Conservation (phyloP, 92 coral and sea anemone genomes). For the Zoanthus gigantus region DNA sequence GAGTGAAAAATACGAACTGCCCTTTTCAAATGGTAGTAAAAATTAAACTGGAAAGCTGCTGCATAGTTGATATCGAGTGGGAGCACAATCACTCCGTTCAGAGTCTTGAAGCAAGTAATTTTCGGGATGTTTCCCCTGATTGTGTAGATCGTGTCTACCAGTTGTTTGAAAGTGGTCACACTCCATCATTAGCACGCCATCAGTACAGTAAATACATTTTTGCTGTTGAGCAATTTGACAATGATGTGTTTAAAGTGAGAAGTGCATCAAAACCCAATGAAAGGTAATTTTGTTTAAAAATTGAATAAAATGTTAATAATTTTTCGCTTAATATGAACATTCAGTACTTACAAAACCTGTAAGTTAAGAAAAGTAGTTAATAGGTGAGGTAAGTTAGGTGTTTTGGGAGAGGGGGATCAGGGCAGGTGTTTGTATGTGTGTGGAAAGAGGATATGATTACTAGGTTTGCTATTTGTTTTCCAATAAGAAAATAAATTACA, state of each 20-base stretch:
- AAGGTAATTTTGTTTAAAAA: constrained; percentile 43
- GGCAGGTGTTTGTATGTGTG: constrained; percentile 19
- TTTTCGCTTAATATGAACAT: constrained; percentile 21
- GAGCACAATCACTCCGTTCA: constrained; percentile 74
- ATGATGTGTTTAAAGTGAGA: constrained; percentile 68
- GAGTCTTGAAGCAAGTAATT: constrained; percentile 68
- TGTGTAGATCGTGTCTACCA: constrained; percentile 60
- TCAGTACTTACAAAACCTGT: constrained; percentile 29
- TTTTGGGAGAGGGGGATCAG: background rate
- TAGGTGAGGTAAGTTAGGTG: constrained; percentile 24
- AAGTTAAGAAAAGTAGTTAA: constrained; percentile 21
- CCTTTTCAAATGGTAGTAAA: constrained; percentile 53
- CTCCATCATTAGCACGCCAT: constrained; percentile 76
- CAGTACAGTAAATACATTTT: constrained; percentile 54
- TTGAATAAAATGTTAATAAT: constrained; percentile 10
- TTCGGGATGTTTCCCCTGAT: constrained; percentile 67
- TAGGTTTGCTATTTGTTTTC: constrained; percentile 17
- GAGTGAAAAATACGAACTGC: constrained; percentile 29
- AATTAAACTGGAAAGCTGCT: constrained; percentile 59
- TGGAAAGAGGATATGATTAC: constrained; percentile 21
- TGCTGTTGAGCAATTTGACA: constrained; percentile 56
- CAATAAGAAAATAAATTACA: constrained; percentile 18
- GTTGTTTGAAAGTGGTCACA: constrained; percentile 76
- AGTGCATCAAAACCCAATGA: constrained; percentile 57
- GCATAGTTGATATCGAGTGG: constrained; percentile 69